Evolutionary conservation across 2,888 invertebrate species (phyloP), one percentile per base, ranked within the genome.

Genomic region (Andrena bucephala): DNA sequence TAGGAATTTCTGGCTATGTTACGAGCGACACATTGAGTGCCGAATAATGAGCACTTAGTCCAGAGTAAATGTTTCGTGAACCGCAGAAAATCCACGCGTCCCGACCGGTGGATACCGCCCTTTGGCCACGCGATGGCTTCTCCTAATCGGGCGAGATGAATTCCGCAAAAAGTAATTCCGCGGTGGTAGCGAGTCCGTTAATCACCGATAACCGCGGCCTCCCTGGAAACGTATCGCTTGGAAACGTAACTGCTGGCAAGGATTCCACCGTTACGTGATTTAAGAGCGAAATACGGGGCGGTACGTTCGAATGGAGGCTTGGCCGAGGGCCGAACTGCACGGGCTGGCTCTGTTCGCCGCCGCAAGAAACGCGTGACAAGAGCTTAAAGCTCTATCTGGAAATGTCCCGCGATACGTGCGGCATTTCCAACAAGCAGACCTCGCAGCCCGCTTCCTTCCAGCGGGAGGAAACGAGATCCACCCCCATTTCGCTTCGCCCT

Each of bases 381-480:
- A 62, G 79, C 75, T 85, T 77, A 72, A 82, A 80, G 68, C 69
- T 74, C 77, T 75, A 81, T 82, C 73, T 80, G 27, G 69, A 42
- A 82, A 78, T 69, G 80, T 76, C 72, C 73, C 48, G 70, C 72
- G 81, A 81, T 76, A 65, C 79, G 77, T 76, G 63, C 68, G 67
- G 86, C 77, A 87, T 85, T 81, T 67, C 73, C 27, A 88, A 79
- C 77, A 75, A 84, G 67, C 48, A 8, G 59, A 63, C 65, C 36
- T 71, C 63, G 8, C 52, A 42, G 52, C 54, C 50, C 13, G 31
- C 13, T 13, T 52, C 24, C 4, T 33, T 42, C 42, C 42, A 42
- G 13, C 42, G 13, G 5, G 42, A 42, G 42, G 42, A 42, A 42
- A 42, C 42, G 42, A 42, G 42, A 42, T 65, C 27, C 13, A 10